Evolutionary conservation across 1,140 invertebrate genomes (phyloP).

Genomic region (Meteorus sp.): DNA sequence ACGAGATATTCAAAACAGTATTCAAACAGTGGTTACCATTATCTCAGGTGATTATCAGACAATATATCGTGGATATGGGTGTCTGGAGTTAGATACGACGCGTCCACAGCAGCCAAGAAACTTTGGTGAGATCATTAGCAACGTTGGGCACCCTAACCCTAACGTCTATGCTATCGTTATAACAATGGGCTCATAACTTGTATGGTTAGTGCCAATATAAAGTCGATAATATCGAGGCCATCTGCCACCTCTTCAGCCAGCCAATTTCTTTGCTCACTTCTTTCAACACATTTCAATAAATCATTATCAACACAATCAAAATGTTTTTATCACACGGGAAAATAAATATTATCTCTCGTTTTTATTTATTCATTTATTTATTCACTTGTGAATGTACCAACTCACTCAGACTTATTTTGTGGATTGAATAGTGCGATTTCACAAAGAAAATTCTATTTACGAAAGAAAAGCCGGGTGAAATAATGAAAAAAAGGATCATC

Average conservation of each 20-base stretch:
- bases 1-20: no score
- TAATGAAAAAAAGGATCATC: neutral
- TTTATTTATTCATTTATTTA: no score
- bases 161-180: slow-evolving; percentile 39
- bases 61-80: slow-evolving; percentile 11
- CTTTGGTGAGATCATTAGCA: slow-evolving; percentile 28
- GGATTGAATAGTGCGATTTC: slow-evolving; percentile 13
- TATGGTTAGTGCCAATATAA: slow-evolving; percentile 49
- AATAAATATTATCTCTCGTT: no score
- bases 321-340: neutral
- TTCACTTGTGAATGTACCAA: neutral
- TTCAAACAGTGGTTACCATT: no score
- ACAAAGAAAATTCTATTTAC: slow-evolving; percentile 13
- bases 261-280: slow-evolving; percentile 5
- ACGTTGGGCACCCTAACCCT: slow-evolving; percentile 7
- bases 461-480: slow-evolving; percentile 1
- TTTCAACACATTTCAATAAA: no score
- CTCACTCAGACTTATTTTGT: neutral
- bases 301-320: neutral
- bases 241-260: slow-evolving; percentile 43
- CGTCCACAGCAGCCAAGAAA: slow-evolving; percentile 15
- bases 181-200: slow-evolving; percentile 53
- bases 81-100: neutral
- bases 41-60: neutral
- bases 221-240: slow-evolving; percentile 53